Evolutionary conservation across 2,797 vertebrate genomes (phyloP).

Genomic region (Lutjanus campechanus): DNA sequence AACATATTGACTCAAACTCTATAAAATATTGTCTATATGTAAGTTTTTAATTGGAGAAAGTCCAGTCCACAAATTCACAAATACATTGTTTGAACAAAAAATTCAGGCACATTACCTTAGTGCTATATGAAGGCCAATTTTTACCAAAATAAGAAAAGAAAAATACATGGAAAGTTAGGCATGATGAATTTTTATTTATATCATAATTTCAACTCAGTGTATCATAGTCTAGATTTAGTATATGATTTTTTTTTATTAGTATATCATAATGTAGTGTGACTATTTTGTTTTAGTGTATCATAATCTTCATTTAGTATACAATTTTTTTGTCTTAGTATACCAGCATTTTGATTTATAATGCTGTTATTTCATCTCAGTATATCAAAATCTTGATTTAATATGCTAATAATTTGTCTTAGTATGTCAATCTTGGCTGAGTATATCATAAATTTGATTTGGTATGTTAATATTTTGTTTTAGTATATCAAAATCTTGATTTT

Average conservation of each 20-base stretch:
- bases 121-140: no score
- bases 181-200: neutral
- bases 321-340: neutral
- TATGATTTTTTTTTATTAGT: no score
- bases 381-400: neutral
- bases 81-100: no score
- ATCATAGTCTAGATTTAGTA: no score
- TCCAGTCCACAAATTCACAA: neutral
- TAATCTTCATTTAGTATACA: neutral
- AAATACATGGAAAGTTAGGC: no score
- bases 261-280: no score
- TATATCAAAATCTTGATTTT: neutral
- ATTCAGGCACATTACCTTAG: no score
- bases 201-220: neutral
- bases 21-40: no score
- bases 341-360: neutral
- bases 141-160: no score
- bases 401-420: neutral
- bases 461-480: neutral
- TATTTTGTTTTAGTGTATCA: neutral
- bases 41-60: neutral
- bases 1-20: no score
- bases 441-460: neutral
- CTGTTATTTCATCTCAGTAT: no score
- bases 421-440: neutral